phyloP scores from a whole-genome alignment of 2,888 invertebrate genomes.

The Reticulitermes lucifugus region DNA sequence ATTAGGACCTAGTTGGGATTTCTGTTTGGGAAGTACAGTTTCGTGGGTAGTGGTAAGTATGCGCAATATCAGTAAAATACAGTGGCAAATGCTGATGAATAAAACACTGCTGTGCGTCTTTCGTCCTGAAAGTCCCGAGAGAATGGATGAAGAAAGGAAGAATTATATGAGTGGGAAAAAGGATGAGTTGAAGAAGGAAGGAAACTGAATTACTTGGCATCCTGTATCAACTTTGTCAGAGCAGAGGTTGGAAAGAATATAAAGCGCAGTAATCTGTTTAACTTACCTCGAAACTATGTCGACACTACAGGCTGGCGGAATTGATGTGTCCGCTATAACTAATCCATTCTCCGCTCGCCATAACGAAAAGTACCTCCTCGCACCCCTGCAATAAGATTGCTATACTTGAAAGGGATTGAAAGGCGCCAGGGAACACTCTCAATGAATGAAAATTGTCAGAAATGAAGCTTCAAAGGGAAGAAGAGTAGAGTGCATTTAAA shows the following conservation, averaged over 20 bases:
- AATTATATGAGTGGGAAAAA: no score
- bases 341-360: neutral
- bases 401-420: neutral
- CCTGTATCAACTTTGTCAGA: no score
- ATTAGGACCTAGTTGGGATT: no score
- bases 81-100: no score
- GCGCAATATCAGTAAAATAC: no score
- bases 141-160: no score
- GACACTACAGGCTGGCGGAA: neutral
- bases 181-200: no score
- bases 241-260: neutral
- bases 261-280: neutral
- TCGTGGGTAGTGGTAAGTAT: no score
- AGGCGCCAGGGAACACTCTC: neutral
- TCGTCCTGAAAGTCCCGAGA: no score
- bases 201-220: neutral
- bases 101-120: no score
- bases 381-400: neutral
- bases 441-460: neutral
- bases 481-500: neutral
- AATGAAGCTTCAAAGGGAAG: slow-evolving; percentile 7
- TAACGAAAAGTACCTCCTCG: neutral
- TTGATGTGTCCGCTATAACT: neutral
- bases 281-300: neutral
- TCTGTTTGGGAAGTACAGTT: no score